Evolutionary conservation across 2,797 vertebrate genomes (phyloP).

Genomic region (Oreortyx pictus): DNA sequence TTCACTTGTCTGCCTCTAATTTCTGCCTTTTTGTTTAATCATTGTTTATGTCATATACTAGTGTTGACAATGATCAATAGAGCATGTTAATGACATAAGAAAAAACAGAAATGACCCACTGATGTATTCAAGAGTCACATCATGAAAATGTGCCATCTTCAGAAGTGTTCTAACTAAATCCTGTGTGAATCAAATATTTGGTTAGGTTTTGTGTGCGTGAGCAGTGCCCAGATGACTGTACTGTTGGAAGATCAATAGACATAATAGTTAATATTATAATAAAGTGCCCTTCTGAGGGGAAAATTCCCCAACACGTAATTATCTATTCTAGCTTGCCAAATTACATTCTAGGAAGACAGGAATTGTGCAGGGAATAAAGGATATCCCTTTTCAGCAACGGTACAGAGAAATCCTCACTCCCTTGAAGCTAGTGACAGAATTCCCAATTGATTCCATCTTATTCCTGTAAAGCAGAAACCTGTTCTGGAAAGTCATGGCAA

Average conservation of each 20-base stretch:
- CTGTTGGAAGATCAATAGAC: background rate
- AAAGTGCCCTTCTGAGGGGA: background rate
- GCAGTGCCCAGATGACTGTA: background rate
- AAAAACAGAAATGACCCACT: background rate
- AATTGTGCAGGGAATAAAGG: background rate
- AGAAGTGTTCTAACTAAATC: background rate
- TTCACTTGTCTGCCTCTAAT: background rate
- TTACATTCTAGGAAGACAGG: background rate
- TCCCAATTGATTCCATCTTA: background rate
- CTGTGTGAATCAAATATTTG: background rate
- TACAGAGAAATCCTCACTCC: background rate
- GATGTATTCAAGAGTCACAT: background rate
- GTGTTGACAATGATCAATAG: background rate
- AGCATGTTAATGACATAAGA: background rate
- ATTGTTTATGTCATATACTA: background rate
- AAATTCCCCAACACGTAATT: background rate
- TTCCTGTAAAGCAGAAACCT: background rate
- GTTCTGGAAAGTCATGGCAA: background rate
- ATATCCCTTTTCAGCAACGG: background rate
- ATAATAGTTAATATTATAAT: background rate
- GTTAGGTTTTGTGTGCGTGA: background rate
- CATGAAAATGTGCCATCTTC: background rate
- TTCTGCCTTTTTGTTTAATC: background rate
- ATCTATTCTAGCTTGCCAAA: background rate
- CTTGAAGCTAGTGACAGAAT: background rate